Percentiles rank a stretch among this genome's conserved stretches.
Evolutionary conservation across 2,797 vertebrate species (phyloP).

Genomic region (Alfaro cultratus): DNA sequence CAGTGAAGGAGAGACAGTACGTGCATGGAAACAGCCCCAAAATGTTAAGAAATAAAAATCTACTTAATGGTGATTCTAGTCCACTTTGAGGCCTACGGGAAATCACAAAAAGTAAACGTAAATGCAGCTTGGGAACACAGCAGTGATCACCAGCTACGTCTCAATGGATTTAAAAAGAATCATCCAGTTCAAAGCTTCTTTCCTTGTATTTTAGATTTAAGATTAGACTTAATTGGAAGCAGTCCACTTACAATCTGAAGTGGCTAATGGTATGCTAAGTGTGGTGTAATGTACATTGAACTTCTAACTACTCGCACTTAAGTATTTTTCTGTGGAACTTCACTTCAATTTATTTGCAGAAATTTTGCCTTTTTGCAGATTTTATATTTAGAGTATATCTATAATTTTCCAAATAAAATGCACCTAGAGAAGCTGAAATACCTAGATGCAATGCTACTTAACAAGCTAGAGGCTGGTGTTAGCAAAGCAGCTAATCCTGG

Average conservation of each 20-base stretch:
- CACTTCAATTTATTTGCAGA: neutral
- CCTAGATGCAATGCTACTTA: no score
- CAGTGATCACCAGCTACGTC: no score
- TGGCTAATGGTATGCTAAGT: no score
- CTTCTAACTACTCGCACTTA: neutral
- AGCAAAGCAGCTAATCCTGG: neutral
- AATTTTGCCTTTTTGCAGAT: neutral
- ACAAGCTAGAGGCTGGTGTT: neutral
- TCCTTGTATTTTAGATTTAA: no score
- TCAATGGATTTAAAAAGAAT: no score
- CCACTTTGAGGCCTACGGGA: neutral
- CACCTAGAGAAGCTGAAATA: no score
- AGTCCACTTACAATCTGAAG: no score
- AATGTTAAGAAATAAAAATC: neutral
- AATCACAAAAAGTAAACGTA: neutral
- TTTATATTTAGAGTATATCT: neutral
- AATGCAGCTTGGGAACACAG: no score
- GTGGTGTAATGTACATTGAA: neutral
- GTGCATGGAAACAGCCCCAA: neutral
- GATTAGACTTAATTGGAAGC: no score
- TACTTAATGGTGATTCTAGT: neutral
- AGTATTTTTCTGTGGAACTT: neutral
- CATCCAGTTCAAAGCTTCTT: no score
- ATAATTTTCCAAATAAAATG: neutral
- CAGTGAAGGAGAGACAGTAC: neutral